Evolutionary conservation across 2,113 vertebrate genomes (phyloP).

Genomic region (Crotophaga sulcirostris): DNA sequence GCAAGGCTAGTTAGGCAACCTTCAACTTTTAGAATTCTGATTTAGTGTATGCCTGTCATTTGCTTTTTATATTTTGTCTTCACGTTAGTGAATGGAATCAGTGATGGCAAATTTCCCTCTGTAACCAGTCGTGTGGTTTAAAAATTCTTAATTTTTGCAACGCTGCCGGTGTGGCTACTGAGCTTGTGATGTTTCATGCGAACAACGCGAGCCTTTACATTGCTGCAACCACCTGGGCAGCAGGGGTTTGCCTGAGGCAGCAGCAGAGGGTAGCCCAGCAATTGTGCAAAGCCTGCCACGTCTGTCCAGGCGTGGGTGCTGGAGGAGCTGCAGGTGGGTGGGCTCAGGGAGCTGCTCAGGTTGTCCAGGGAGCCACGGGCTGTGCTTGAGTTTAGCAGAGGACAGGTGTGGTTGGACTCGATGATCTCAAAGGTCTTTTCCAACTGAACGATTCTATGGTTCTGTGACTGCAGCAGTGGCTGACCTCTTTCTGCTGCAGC

Average conservation of each 20-base stretch:
- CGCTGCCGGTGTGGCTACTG: neutral
- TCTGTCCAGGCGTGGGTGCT: neutral
- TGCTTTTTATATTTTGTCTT: neutral
- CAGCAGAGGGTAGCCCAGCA: neutral
- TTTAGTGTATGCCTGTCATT: neutral
- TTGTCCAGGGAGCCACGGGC: neutral
- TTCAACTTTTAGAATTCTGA: neutral
- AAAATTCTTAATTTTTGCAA: neutral
- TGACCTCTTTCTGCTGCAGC: neutral
- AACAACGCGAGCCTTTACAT: rapidly evolving
- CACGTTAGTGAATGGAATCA: neutral
- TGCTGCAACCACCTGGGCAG: neutral
- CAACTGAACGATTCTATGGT: no score
- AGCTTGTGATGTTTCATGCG: neutral
- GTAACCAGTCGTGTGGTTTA: neutral
- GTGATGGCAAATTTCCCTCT: neutral
- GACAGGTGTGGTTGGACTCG: no score
- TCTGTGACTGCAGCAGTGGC: neutral
- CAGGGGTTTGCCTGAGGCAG: neutral
- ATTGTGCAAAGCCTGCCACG: neutral
- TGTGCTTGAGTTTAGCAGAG: no score
- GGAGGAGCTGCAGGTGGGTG: neutral
- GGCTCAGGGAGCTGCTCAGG: neutral
- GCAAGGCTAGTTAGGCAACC: neutral
- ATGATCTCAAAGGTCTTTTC: no score